Evolutionary conservation across 2,113 vertebrate species (phyloP).

Genomic region (Platycercus adscitus): DNA sequence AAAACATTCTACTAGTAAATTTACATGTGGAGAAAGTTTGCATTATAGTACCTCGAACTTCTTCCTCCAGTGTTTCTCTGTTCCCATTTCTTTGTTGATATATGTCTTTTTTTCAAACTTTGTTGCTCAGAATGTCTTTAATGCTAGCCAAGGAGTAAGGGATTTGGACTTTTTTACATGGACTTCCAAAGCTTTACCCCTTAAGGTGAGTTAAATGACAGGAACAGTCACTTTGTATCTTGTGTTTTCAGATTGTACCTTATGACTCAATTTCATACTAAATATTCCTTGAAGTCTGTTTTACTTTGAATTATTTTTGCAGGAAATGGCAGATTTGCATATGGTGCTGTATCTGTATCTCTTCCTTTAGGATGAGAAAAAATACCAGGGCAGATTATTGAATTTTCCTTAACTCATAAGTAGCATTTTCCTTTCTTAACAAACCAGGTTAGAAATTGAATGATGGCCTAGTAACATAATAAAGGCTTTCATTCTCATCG

Average conservation of each 20-base stretch:
- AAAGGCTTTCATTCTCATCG: not conserved
- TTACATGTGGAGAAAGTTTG: conserved; percentile 55
- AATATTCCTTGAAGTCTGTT: conserved; percentile 29
- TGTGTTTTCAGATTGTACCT: conserved; percentile 57
- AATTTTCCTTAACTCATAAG: not conserved
- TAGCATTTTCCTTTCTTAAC: not conserved
- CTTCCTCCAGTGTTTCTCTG: conserved; percentile 71
- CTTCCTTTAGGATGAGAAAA: not conserved
- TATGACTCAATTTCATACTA: not conserved
- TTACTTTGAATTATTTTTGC: conserved; percentile 17
- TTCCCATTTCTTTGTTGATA: conserved; percentile 82
- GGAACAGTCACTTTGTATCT: conserved; percentile 74
- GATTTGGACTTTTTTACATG: conserved; percentile 95
- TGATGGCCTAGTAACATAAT: not conserved
- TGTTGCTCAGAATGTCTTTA: conserved; percentile 98
- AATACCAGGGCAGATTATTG: not conserved
- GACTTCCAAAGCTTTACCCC: conserved; percentile 92
- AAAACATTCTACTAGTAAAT: conserved; percentile 3
- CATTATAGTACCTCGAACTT: conserved; percentile 42
- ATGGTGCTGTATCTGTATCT: not conserved
- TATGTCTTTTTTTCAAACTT: conserved; percentile 91
- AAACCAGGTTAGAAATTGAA: not conserved
- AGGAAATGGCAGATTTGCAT: not conserved
- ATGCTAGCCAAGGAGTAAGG: conserved; percentile 98
- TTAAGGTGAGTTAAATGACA: conserved; percentile 91